Percentiles rank a stretch among this genome's conserved stretches.
phyloP scores from a whole-genome alignment of 2,888 invertebrate species.

The Linnaemya vulpina region DNA sequence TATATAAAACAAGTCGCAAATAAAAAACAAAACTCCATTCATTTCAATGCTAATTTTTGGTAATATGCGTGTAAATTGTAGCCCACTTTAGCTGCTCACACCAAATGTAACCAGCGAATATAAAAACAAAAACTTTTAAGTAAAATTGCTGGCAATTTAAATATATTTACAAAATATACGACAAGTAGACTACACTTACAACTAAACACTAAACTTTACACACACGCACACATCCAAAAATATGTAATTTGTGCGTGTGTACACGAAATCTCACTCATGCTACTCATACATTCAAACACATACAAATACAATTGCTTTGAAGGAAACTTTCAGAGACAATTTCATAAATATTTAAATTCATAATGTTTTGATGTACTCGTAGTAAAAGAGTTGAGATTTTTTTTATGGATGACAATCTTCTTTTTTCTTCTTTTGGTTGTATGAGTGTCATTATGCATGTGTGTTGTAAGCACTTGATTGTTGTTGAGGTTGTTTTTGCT shows the following conservation, averaged over 20 bases:
- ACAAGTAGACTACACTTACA: slow-evolving; percentile 19
- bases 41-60: slow-evolving; percentile 71
- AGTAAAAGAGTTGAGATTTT: slow-evolving; percentile 69
- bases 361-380: slow-evolving; percentile 65
- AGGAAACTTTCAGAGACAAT: slow-evolving; percentile 59
- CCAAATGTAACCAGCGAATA: slow-evolving; percentile 11
- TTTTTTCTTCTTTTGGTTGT: neutral
- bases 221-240: neutral
- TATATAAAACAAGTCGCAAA: slow-evolving; percentile 9
- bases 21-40: slow-evolving; percentile 45
- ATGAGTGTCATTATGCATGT: neutral
- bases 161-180: slow-evolving; percentile 63
- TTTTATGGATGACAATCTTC: slow-evolving; percentile 59
- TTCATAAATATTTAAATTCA: slow-evolving; percentile 70
- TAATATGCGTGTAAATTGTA: slow-evolving; percentile 68
- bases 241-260: neutral
- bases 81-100: slow-evolving; percentile 53
- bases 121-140: slow-evolving; percentile 55
- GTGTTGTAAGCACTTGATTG: neutral
- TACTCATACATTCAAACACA: neutral
- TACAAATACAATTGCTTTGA: slow-evolving; percentile 33
- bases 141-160: slow-evolving; percentile 67
- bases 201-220: slow-evolving; percentile 18
- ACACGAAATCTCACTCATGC: neutral
- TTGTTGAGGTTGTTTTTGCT: slow-evolving; percentile 6